These are phyloP conservation scores for Formica exsecta DNA, from an alignment of 1,140 invertebrate species.

Conservation along the genomic window DNA sequence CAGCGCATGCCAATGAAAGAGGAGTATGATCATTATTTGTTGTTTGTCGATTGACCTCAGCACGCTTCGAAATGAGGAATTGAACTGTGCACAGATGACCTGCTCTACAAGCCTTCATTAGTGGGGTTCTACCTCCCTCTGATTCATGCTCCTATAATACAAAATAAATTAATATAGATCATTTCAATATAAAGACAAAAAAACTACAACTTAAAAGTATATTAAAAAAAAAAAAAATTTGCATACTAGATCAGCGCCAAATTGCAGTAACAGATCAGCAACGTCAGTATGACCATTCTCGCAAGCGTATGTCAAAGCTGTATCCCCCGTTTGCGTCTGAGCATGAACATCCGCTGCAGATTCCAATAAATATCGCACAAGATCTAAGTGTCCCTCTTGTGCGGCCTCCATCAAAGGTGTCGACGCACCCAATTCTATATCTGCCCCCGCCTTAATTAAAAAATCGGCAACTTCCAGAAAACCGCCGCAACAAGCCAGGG, in stretches of 20 bases:
- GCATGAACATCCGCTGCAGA: constrained; percentile 96
- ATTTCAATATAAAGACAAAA: background rate
- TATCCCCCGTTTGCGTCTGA: constrained; percentile 97
- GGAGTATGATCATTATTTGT: constrained; percentile 99
- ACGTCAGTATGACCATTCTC: constrained; percentile 98
- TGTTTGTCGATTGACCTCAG: constrained; percentile 97
- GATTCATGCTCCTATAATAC: constrained; percentile 93
- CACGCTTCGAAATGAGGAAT: constrained; percentile 97
- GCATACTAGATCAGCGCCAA: constrained; percentile 94
- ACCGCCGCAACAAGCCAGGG: constrained; percentile 98
- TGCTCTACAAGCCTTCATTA: constrained; percentile 99
- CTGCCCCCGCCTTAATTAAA: constrained; percentile 97
- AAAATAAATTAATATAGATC: constrained; percentile 12
- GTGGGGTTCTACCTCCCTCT: constrained; percentile 97
- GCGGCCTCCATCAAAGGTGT: constrained; percentile 99
- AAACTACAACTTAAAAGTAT: background rate
- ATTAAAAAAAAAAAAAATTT: background rate
- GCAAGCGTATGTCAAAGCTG: constrained; percentile 98
- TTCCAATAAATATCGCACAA: constrained; percentile 95
- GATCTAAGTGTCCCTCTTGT: constrained; percentile 98
- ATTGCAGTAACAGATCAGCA: constrained; percentile 94
- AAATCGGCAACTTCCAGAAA: constrained; percentile 99
- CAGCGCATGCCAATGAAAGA: constrained; percentile 98
- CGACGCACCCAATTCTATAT: constrained; percentile 97
- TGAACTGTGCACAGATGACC: constrained; percentile 99